Evolutionary conservation across 2,113 vertebrate genomes (phyloP).

Genomic region (Melanostigma gelatinosum): DNA sequence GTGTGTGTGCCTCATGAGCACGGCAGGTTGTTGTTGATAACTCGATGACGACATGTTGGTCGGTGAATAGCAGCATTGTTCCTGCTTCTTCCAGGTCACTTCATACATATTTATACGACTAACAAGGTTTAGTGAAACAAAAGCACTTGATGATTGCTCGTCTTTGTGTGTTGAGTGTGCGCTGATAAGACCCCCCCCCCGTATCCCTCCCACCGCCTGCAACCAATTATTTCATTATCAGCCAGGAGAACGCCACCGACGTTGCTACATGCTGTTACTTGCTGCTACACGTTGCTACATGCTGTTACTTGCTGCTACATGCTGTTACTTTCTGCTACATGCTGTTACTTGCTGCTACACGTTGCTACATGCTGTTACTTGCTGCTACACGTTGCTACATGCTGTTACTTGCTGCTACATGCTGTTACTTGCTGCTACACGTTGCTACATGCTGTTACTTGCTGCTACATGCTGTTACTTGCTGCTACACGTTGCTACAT

Average conservation of each 20-base stretch:
- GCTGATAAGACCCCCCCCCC: slow-evolving; percentile 17
- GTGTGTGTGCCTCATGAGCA: slow-evolving; percentile 28
- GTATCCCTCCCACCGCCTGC: slow-evolving; percentile 13
- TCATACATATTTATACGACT: slow-evolving; percentile 47
- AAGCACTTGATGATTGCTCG: slow-evolving; percentile 42
- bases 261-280: not conserved
- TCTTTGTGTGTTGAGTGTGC: slow-evolving; percentile 49
- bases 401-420: no score
- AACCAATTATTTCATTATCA: slow-evolving; percentile 76
- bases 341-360: no score
- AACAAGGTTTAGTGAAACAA: slow-evolving; percentile 51
- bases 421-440: no score
- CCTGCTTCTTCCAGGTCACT: slow-evolving; percentile 74
- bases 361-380: no score
- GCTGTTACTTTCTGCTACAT: no score
- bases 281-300: not conserved
- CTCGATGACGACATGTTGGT: not conserved
- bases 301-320: no score
- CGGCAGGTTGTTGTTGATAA: slow-evolving; percentile 52
- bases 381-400: no score
- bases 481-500: no score
- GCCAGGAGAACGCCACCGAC: slow-evolving; percentile 44
- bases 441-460: no score
- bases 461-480: no score
- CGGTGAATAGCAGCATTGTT: slow-evolving; percentile 69